Evolutionary conservation across 2,113 vertebrate genomes (phyloP).

Genomic region (Amia ocellicauda): DNA sequence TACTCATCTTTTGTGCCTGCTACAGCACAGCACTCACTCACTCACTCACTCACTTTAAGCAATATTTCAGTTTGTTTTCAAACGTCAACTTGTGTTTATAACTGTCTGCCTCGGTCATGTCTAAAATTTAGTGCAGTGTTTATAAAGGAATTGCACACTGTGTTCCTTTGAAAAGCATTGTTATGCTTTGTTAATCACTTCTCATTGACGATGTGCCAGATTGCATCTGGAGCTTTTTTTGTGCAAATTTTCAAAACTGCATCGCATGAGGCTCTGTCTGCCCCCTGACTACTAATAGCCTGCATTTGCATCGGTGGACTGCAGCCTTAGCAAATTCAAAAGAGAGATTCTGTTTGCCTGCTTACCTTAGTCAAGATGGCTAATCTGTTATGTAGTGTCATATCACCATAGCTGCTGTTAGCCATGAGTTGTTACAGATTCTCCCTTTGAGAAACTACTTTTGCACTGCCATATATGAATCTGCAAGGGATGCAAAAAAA

Average conservation of each 20-base stretch:
- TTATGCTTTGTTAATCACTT: too few relatives aligned
- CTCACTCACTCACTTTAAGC: not conserved
- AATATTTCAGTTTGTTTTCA: conserved; percentile 12
- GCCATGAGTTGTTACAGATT: not conserved
- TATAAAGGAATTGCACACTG: not conserved
- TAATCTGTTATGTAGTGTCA: not conserved
- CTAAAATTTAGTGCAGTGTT: not conserved
- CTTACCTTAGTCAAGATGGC: too few relatives aligned
- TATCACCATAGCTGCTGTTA: not conserved
- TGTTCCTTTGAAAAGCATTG: not conserved
- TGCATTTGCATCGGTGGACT: conserved; percentile 41
- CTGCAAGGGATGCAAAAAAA: too few relatives aligned
- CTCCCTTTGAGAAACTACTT: conserved; percentile 49
- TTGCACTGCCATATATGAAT: conserved; percentile 34
- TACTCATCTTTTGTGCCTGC: conserved; percentile 28
- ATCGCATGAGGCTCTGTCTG: conserved; percentile 44
- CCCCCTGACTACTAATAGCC: conserved; percentile 67
- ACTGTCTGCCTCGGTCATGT: not conserved
- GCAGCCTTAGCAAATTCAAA: conserved; percentile 31
- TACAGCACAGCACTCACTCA: not conserved
- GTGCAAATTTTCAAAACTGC: conserved; percentile 27
- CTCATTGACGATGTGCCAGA: too few relatives aligned
- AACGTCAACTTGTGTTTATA: conserved; percentile 5
- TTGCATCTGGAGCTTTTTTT: too few relatives aligned
- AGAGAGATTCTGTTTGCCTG: too few relatives aligned